Evolutionary conservation across 2,113 vertebrate species (phyloP).

Genomic region (Vidua chalybeata): DNA sequence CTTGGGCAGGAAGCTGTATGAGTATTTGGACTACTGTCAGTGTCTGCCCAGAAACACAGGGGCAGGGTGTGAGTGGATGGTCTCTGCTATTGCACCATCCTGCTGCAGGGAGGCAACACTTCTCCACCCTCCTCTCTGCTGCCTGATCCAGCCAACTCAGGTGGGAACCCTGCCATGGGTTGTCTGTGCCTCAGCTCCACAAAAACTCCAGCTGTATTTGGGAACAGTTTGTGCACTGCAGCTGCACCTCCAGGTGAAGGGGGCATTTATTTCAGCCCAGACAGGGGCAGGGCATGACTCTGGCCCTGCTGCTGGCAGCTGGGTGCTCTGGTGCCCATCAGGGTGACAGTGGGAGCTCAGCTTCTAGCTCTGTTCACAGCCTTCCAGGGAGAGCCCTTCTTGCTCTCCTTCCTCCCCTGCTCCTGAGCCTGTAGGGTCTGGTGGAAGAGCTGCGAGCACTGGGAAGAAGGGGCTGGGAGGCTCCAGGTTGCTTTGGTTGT

Average conservation of each 20-base stretch:
- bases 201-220: neutral
- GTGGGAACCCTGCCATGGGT: neutral
- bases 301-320: neutral
- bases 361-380: neutral
- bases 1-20: neutral
- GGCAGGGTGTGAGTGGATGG: neutral
- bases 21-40: neutral
- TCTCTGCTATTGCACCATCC: rapidly evolving
- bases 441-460: rapidly evolving
- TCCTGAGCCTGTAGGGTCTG: neutral
- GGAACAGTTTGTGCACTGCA: neutral
- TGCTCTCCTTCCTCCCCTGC: neutral
- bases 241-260: too few species aligned
- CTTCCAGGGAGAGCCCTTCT: neutral
- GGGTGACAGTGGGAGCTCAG: neutral
- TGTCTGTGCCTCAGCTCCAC: neutral
- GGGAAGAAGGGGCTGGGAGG: neutral
- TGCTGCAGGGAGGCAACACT: neutral
- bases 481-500: too few species aligned
- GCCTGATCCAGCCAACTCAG: too few species aligned
- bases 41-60: neutral
- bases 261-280: neutral
- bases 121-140: neutral
- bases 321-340: neutral
- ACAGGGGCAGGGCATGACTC: neutral